Base-by-base conservation (phyloP, 1,140 invertebrate genomes). In the Penaeus vannamei region DNA sequence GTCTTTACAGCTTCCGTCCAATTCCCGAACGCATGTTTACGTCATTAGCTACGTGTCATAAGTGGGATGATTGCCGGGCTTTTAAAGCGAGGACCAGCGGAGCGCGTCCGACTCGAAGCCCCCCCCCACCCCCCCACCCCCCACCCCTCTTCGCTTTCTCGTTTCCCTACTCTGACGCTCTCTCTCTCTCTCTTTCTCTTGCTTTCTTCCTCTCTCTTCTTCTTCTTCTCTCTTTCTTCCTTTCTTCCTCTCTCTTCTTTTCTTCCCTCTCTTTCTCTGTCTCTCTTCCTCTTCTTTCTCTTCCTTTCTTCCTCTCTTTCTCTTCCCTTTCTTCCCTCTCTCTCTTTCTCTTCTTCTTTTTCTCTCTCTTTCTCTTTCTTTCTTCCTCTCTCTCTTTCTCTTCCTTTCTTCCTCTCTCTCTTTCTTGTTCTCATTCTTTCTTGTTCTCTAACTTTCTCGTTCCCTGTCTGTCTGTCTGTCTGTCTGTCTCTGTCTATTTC, bases 331-430 rank as follows among this genome's bases (percentile, higher is more conserved):
- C 7, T 7, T 23, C 22, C 7, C 64, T 66, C 64, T 7, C 64
- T 66, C 22, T 66, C 64, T 66, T 7, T 26, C 26, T 66, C 64
- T 7, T 7, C 7, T 7, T 26, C 64, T 7, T 7, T 26, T 7
- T 26, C 26, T 7, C 64, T 66, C 64, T 66, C 64, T 66, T 7
- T 66, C 64, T 7, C 64, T 66, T 7, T 2, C 64, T 66, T 7
- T 66, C 64, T 66, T 7, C 7, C 64, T 66, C 7, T 66, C 62
- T 64, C 62, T 64, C 62, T 64, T n/a, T 64, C 62, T 64, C 62
- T 64, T n/a, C n/a, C 62, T 64, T n/a, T 64, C 62, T 64, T n/a
- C n/a, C 62, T 64, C 62, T 64, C 62, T n/a, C 62, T 64, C n/a
- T 64, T n/a, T 64, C n/a, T n/a, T n/a, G n/a, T n/a, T n/a, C n/a